Percentiles rank a stretch among this genome's conserved stretches.
Evolutionary conservation across 2,888 invertebrate genomes (phyloP).

Genomic region (Drosophila anceps): DNA sequence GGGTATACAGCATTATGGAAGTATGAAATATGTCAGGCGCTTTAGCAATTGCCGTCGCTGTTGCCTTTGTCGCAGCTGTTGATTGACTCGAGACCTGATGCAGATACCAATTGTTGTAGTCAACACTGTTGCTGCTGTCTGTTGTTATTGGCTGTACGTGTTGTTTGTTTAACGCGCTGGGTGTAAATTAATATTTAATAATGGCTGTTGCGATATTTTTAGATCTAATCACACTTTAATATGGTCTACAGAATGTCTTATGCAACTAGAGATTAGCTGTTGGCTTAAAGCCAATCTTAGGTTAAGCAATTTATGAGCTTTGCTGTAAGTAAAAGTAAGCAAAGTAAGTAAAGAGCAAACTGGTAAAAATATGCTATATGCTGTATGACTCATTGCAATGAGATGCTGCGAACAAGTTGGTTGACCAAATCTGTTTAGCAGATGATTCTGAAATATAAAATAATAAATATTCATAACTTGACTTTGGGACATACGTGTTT

Average conservation of each 20-base stretch:
- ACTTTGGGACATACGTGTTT: neutral
- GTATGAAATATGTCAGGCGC: constrained; percentile 60
- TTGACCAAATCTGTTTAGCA: neutral
- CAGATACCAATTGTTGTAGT: constrained; percentile 61
- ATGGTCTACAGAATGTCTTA: constrained; percentile 53
- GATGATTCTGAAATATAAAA: neutral
- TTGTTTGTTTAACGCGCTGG: constrained; percentile 77
- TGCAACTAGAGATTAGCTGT: constrained; percentile 38
- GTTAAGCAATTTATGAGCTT: constrained; percentile 53
- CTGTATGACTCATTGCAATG: neutral
- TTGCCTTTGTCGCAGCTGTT: constrained; percentile 60
- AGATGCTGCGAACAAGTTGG: neutral
- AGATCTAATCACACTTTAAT: constrained; percentile 72
- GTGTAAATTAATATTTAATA: constrained; percentile 84
- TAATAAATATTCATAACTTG: neutral
- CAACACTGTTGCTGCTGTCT: constrained; percentile 32
- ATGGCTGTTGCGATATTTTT: constrained; percentile 59
- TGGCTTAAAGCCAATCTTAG: constrained; percentile 22
- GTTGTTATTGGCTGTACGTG: constrained; percentile 61
- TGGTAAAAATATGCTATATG: too few species aligned
- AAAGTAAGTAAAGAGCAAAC: neutral
- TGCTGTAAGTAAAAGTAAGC: neutral
- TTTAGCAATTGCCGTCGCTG: constrained; percentile 27
- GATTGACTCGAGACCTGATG: constrained; percentile 67
- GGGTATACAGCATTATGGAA: constrained; percentile 60